These are phyloP conservation scores for Tachysurus vachellii DNA, from an alignment of 2,113 vertebrate species.

Conservation along the genomic window DNA sequence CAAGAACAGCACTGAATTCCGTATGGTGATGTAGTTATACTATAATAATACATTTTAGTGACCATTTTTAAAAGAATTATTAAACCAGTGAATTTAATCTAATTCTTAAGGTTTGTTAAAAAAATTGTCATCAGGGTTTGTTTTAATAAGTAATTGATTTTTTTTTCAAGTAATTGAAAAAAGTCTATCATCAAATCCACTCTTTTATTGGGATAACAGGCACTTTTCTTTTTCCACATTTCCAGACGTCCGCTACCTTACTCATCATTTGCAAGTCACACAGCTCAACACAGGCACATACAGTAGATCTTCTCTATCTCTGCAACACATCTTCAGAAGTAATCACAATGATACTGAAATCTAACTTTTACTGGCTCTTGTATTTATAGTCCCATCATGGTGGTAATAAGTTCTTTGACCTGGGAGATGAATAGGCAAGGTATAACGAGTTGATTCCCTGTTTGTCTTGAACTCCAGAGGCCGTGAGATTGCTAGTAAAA, in stretches of 20 bases:
- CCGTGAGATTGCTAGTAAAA: constrained; percentile 39
- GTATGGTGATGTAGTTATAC: no score
- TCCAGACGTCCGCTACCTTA: neutral
- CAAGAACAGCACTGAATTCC: neutral
- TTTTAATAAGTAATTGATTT: neutral
- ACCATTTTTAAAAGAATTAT: neutral
- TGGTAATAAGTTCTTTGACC: constrained; percentile 54
- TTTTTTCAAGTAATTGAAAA: neutral
- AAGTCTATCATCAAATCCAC: neutral
- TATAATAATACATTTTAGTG: neutral
- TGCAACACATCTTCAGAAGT: constrained; percentile 8
- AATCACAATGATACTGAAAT: constrained; percentile 38
- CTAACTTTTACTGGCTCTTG: constrained; percentile 20
- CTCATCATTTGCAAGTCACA: neutral
- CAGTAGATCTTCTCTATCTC: neutral
- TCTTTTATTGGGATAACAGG: neutral
- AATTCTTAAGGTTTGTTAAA: neutral
- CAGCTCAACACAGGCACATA: neutral
- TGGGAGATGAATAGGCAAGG: constrained; percentile 45
- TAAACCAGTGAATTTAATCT: neutral
- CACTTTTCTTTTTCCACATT: neutral
- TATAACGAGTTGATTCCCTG: constrained; percentile 42
- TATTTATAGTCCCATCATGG: constrained; percentile 46
- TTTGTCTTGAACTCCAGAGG: constrained; percentile 51
- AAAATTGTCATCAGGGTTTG: neutral